These are phyloP conservation scores for Bubalus kerabau DNA, from an alignment of 2,113 vertebrate species.

Conservation along the genomic window DNA sequence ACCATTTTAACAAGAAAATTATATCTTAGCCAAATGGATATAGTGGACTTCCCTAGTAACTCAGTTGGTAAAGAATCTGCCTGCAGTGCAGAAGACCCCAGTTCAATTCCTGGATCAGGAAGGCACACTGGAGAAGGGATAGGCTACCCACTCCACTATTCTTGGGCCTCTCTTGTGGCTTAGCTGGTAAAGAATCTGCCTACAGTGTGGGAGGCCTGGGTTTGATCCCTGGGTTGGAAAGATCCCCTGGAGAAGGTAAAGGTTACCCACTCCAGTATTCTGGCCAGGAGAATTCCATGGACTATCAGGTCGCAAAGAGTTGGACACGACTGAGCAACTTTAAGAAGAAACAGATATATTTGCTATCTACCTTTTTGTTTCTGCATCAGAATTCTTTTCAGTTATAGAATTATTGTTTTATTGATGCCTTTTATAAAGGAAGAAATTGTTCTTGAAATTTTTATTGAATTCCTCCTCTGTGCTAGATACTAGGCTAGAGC, in stretches of 20 bases:
- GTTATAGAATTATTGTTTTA: not conserved
- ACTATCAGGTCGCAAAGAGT: not conserved
- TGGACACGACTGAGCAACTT: not conserved
- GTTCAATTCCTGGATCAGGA: not conserved
- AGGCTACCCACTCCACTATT: not conserved
- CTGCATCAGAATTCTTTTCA: not conserved
- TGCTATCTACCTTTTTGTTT: not conserved
- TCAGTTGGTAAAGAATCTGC: not conserved
- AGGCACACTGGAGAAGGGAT: fast-evolving
- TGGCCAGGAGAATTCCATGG: not conserved
- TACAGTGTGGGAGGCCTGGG: not conserved
- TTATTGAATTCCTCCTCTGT: not conserved
- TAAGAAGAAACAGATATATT: not conserved
- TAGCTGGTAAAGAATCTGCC: not conserved
- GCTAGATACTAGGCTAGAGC: not conserved
- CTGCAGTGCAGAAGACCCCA: not conserved
- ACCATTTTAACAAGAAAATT: not conserved
- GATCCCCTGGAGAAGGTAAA: not conserved
- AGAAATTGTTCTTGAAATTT: not conserved
- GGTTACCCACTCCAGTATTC: not conserved
- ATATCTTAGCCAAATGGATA: not conserved
- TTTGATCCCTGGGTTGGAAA: not conserved
- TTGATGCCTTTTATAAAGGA: not conserved
- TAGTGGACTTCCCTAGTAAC: not conserved
- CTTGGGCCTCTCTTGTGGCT: not conserved